Base-by-base conservation (phyloP, 1,140 invertebrate species). In the Pissodes strobi region DNA sequence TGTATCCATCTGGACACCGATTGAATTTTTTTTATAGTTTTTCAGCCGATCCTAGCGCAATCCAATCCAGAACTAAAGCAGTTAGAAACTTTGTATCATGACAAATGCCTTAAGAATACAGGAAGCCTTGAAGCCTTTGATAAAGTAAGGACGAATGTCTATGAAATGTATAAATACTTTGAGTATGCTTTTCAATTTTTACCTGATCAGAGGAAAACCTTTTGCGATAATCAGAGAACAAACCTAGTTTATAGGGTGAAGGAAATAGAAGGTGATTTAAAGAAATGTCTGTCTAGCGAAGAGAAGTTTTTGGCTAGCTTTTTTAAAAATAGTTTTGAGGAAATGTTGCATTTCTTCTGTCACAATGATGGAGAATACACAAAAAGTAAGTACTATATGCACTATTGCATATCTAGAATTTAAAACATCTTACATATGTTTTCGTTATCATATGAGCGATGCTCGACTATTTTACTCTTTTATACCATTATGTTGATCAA, bases 141-240 rank as follows among this genome's bases (percentile, higher is more conserved):
- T 15, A 60, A 48, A 25, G 13, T 60, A 4, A 27, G 57, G 17
- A 49, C 43, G 5, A 39, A 60, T 37, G 57, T 49, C 27, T 60
- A 60, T 22, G 57, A 60, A 37, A 60, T 49, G 45, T 60, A 60
- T 18, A 51, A 60, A 49, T 60, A 49, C 21, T 22, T 49, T 15
- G n/a, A 49, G 15, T 60, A 34, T 37, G 30, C 57, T 12, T 46
- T 60, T 25, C 15, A 60, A 6, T 60, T 34, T 34, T 39, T 60
- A 23, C 57, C 57, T 17, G 34, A 27, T 13, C 10, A 48, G 2
- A 34, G n/a, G 3, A 21, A 19, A 17, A 41, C 27, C 1, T 60
- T 60, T 60, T 60, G 57, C 22, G 18, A 17, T 2, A 4, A 49
- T 10, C 12, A 60, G 2, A 22, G 57, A 25, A 13, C 38, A n/a